Evolutionary conservation across 1,140 invertebrate genomes (phyloP).

Genomic region (Calliopsis andreniformis): DNA sequence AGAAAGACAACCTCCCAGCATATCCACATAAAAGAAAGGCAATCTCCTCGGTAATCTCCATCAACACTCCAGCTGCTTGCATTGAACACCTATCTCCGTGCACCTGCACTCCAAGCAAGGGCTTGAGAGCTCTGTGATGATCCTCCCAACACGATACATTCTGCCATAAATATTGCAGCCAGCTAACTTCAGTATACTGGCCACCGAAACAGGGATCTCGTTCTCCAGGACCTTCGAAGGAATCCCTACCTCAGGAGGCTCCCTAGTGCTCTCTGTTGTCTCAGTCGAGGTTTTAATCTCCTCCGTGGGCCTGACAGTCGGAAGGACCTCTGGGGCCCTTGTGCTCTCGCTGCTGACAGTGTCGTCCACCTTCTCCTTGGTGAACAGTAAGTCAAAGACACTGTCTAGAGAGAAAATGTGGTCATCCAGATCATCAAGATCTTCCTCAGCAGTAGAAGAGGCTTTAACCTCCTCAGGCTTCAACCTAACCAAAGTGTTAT

Average conservation of each 20-base stretch:
- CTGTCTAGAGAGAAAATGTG: slow-evolving; percentile 83
- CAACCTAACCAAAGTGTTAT: background rate
- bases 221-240: slow-evolving; percentile 62
- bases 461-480: slow-evolving; percentile 3
- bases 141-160: slow-evolving; percentile 92
- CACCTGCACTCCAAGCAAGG: slow-evolving; percentile 93
- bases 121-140: slow-evolving; percentile 91
- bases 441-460: slow-evolving; percentile 30
- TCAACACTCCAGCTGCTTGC: slow-evolving; percentile 87
- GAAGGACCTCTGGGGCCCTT: slow-evolving; percentile 4
- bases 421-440: slow-evolving; percentile 75
- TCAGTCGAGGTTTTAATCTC: slow-evolving; percentile 27
- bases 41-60: slow-evolving; percentile 7
- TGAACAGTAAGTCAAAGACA: slow-evolving; percentile 82
- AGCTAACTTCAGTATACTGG: slow-evolving; percentile 88
- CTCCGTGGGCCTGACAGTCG: background rate
- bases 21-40: slow-evolving; percentile 2
- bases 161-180: slow-evolving; percentile 96
- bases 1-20: slow-evolving; percentile 12
- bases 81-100: slow-evolving; percentile 93
- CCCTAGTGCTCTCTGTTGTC: slow-evolving; percentile 45
- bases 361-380: slow-evolving; percentile 62
- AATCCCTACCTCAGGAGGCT: slow-evolving; percentile 50
- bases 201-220: slow-evolving; percentile 64
- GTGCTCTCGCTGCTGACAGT: background rate